phyloP scores from a whole-genome alignment of 2,888 invertebrate species.

The Spodoptera exigua region DNA sequence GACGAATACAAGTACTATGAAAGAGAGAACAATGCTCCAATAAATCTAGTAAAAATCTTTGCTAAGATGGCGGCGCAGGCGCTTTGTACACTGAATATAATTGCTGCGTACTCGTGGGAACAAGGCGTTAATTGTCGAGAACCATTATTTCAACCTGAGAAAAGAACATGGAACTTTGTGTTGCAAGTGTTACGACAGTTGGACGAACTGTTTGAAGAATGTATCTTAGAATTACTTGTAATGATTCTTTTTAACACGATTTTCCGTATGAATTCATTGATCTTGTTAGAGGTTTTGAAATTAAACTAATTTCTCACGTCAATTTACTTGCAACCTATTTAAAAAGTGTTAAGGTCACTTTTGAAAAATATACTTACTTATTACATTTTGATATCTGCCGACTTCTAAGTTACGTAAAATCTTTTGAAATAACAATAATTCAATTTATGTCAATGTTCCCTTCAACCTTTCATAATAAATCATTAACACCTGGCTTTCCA shows the following conservation, averaged over 20 bases:
- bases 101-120: constrained; percentile 57
- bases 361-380: too few relatives aligned
- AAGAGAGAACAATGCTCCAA: constrained; percentile 65
- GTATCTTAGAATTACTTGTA: constrained; percentile 28
- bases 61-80: constrained; percentile 33
- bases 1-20: constrained; percentile 31
- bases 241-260: constrained; percentile 2
- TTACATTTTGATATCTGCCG: too few relatives aligned
- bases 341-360: not conserved
- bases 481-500: constrained; percentile 47
- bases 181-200: constrained; percentile 59
- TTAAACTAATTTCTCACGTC: not conserved
- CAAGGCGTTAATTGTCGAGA: constrained; percentile 60
- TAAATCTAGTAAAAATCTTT: constrained; percentile 63
- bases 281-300: constrained; percentile 3
- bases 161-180: constrained; percentile 51
- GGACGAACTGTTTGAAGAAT: constrained; percentile 49
- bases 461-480: constrained; percentile 16
- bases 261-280: constrained; percentile 32
- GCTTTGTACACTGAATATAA: constrained; percentile 55
- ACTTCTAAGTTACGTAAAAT: not conserved
- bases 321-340: not conserved
- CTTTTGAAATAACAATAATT: not conserved
- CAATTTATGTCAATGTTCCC: constrained; percentile 7
- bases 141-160: constrained; percentile 57